Evolutionary conservation across 2,888 invertebrate species (phyloP).

Genomic region (Eurytoma adleriae): DNA sequence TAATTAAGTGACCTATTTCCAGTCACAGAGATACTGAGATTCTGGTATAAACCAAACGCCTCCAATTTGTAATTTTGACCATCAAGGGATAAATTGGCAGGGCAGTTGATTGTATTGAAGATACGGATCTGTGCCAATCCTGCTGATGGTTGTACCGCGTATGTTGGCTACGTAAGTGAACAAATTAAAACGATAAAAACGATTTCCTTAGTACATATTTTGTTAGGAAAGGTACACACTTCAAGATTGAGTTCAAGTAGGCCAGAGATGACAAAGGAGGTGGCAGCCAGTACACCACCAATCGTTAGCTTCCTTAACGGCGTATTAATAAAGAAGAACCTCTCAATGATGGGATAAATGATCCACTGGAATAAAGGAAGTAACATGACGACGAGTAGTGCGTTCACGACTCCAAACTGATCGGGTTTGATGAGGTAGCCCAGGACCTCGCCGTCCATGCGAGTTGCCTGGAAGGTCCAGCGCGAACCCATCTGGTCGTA

Average conservation of each 20-base stretch:
- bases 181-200: no score
- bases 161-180: conserved; percentile 77
- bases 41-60: conserved; percentile 62
- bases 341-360: conserved; percentile 88
- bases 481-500: conserved; percentile 97
- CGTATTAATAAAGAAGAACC: conserved; percentile 83
- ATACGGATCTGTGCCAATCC: conserved; percentile 83
- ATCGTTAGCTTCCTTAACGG: conserved; percentile 92
- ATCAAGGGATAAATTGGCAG: conserved; percentile 58
- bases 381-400: conserved; percentile 88
- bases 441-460: conserved; percentile 90
- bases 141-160: conserved; percentile 79
- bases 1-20: conserved; percentile 1
- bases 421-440: conserved; percentile 90
- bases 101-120: conserved; percentile 78
- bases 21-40: conserved; percentile 57
- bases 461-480: conserved; percentile 94
- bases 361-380: conserved; percentile 90
- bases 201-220: no score
- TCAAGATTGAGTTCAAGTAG: conserved; percentile 87
- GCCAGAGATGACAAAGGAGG: conserved; percentile 92
- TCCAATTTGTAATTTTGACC: conserved; percentile 54
- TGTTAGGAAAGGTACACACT: conserved; percentile 74
- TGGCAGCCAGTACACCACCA: conserved; percentile 91
- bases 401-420: conserved; percentile 96